Base-by-base conservation (phyloP, 2,888 invertebrate genomes). In the Shargacucullia verbasci region DNA sequence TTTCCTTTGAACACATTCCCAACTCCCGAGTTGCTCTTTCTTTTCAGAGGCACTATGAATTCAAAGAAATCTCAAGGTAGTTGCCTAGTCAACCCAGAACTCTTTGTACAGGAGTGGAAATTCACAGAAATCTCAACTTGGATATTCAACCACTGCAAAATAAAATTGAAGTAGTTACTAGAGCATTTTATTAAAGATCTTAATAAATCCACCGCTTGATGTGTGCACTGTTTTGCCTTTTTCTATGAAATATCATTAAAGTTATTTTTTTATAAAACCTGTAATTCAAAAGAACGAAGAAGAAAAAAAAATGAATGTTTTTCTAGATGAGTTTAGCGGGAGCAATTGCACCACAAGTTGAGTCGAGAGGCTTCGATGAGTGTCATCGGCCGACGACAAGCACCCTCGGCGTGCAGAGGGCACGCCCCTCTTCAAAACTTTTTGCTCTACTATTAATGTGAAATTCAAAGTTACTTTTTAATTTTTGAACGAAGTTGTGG, bases 311-410 rank as follows among this genome's bases (percentile, higher is more conserved):
- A 35, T 34, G 58, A 70, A 74, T 75, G 70, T 69, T 73, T 71
- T 67, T 75, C 69, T 75, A 69, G 70, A 68, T 53, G 65, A 66
- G 66, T 73, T 75, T 44, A 60, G 71, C 71, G 75, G 71, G 75
- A 73, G 73, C 76, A 70, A 74, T 81, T 78, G 79, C 80, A 73
- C 64, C 65, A 64, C 73, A 59, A 70, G 73, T 62, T 43, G 67
- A 79, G 81, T 82, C 67, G 72, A 81, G 83, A 61, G 81, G 73
- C 70, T 75, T 80, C 76, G 79, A 76, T 69, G 72, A 85, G 85
- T 73, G 79, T 73, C 82, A 80, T 84, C 78, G 76, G 73, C 38
- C 67, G 61, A 35, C 59, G 62, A 61, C 35, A 63, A 86, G 83
- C 41, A 80, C 78, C 29, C 84, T 85, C 67, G 20, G n/a, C 50